Evolutionary conservation across 2,797 vertebrate species (phyloP).

Genomic region (Falco cherrug): DNA sequence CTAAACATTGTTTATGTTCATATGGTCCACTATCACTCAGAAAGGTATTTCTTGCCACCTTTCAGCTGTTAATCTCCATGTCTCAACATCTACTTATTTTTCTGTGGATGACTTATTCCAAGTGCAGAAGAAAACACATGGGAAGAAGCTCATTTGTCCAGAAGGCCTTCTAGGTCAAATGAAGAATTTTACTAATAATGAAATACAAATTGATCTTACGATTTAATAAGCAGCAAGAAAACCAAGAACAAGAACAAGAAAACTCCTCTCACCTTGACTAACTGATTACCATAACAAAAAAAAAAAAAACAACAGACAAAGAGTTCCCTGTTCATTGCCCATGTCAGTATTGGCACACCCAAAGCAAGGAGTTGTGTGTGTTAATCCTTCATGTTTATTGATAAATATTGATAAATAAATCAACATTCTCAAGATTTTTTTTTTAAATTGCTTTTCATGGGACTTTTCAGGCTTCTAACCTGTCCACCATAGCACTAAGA

Average conservation of each 20-base stretch:
- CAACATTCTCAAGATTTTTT: neutral
- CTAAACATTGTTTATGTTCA: neutral
- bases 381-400: neutral
- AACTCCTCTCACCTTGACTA: constrained; percentile 44
- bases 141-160: neutral
- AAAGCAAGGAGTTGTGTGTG: neutral
- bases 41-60: neutral
- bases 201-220: neutral
- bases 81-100: neutral
- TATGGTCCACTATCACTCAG: neutral
- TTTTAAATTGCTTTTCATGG: neutral
- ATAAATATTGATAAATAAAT: no score
- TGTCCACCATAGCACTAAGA: neutral
- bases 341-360: constrained; percentile 64
- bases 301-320: neutral
- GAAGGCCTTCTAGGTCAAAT: neutral
- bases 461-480: neutral
- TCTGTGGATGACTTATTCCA: neutral
- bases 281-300: constrained; percentile 70
- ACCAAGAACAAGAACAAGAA: neutral
- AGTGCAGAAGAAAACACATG: neutral
- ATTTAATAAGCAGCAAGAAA: neutral
- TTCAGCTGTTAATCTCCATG: neutral
- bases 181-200: neutral
- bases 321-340: constrained; percentile 62